Conservation (phyloP, 2,113 vertebrate genomes). For the Rhizomys pruinosus region DNA sequence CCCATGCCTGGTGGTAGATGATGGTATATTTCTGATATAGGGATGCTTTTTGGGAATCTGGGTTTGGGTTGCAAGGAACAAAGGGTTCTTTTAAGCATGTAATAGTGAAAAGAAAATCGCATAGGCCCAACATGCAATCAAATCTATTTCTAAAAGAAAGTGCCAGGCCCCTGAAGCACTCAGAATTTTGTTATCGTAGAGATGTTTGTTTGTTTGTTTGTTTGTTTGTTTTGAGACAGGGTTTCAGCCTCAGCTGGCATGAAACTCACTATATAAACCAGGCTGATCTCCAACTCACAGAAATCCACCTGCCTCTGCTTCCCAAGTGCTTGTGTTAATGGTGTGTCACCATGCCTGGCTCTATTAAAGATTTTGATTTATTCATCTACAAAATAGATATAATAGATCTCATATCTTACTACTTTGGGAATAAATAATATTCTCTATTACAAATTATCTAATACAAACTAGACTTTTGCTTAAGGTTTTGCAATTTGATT, state of each 20-base stretch:
- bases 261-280: no score
- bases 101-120: neutral
- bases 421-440: neutral
- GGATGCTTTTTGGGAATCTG: neutral
- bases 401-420: neutral
- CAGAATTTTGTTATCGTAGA: neutral
- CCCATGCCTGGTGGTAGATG: neutral
- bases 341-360: no score
- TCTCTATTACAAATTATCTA: neutral
- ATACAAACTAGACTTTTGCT: neutral
- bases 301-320: no score
- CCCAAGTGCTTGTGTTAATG: no score
- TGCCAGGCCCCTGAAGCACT: neutral
- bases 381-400: neutral
- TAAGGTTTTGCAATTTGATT: neutral
- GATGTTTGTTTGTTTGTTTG: no score
- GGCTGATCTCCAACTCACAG: no score
- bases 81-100: neutral
- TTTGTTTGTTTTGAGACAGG: no score
- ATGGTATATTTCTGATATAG: neutral
- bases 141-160: neutral
- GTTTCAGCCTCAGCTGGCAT: no score
- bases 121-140: neutral
- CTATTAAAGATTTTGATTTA: neutral
- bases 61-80: neutral